Evolutionary conservation across 2,888 invertebrate genomes (phyloP).

Genomic region (Chymomyza procnemis): DNA sequence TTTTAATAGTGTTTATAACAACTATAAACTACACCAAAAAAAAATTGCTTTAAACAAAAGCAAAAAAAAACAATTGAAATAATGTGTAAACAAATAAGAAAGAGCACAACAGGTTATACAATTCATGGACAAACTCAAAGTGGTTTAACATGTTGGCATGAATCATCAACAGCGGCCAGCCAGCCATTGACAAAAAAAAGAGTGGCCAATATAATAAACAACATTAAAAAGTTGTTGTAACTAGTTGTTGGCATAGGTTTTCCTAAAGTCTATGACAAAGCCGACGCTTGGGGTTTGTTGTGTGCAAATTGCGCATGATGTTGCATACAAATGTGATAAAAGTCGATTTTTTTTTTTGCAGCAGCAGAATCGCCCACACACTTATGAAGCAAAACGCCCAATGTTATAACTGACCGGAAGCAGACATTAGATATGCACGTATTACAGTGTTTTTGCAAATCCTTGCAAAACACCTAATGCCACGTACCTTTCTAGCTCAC

Average conservation of each 20-base stretch:
- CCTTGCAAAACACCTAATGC: background rate
- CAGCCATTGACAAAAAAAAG: constrained; percentile 26
- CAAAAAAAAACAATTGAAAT: constrained; percentile 52
- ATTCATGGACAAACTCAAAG: constrained; percentile 66
- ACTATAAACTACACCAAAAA: constrained; percentile 45
- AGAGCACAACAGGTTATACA: constrained; percentile 56
- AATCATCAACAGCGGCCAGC: constrained; percentile 24
- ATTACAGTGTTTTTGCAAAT: background rate
- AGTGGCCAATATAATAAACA: background rate
- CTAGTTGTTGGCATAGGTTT: background rate
- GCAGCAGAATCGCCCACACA: background rate
- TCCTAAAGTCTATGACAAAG: background rate
- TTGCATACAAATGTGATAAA: background rate
- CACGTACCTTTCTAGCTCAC: constrained; percentile 87
- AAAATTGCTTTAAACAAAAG: constrained; percentile 48
- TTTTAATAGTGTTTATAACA: constrained; percentile 27
- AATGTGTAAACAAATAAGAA: constrained; percentile 58
- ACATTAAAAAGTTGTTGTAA: background rate
- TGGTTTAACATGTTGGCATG: constrained; percentile 35
- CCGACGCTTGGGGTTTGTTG: background rate
- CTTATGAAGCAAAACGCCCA: background rate
- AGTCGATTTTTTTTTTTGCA: background rate
- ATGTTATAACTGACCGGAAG: background rate
- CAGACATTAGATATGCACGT: background rate
- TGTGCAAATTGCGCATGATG: background rate